Base-by-base conservation (phyloP, 1,140 invertebrate species). In the Diorhabda carinulata region DNA sequence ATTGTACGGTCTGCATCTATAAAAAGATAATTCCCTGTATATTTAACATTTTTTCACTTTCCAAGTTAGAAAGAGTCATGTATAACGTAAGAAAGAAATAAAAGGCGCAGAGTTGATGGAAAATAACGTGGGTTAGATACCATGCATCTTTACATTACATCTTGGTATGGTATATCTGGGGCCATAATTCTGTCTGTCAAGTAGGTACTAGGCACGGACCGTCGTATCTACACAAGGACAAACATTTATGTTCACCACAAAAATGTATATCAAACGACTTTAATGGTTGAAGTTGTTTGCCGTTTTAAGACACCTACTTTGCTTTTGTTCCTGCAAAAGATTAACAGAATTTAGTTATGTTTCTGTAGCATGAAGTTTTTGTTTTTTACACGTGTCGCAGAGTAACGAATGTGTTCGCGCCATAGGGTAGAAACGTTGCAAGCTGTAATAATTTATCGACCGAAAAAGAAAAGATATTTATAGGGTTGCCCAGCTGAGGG, bases 71-170 rank as follows among this genome's bases (percentile, higher is more conserved):
- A 52, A 52, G 47, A 52, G 47, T 52, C 3, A 52, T n/a, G 47
- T 52, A 52, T 6, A 52, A 2, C 47, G 47, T 8, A 52, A 52
- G 47, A 52, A n/a, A 8, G 47, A 52, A 52, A 52, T n/a, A n/a
- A 52, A 64, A 61, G 67, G 70, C 69, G 73, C 65, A 72, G 44
- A 59, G 44, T 57, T 67, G 69, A 70, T 76, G 70, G 72, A 76
- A 71, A 77, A 72, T 58, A 76, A 78, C 77, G 77, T 78, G 75
- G 75, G 77, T 74, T 78, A 78, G 77, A 78, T 78, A 76, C 73
- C 67, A 74, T 74, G 76, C 70, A 78, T 78, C 77, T 73, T 70
- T 72, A 76, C 75, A 71, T 77, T 72, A 78, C 77, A 78, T 78
- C 77, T 78, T 72, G 66, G 71, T 61, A 68, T 45, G 69, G 74